These are phyloP conservation scores for Xiphophorus birchmanni DNA, from an alignment of 2,797 vertebrate genomes.

Conservation along the genomic window DNA sequence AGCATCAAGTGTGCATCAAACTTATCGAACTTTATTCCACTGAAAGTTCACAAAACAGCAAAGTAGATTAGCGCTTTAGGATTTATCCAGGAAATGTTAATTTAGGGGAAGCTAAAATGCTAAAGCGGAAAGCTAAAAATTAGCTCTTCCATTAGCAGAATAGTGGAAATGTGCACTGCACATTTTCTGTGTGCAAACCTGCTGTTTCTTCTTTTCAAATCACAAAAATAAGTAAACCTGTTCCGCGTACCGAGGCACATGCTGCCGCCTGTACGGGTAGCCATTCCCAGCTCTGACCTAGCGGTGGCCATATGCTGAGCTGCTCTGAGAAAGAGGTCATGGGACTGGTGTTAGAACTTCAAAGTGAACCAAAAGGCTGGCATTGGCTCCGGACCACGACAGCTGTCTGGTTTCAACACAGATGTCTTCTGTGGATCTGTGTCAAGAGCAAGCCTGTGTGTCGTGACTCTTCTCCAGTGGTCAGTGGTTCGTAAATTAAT, in stretches of 20 bases:
- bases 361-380: constrained; percentile 74
- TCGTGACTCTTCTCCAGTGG: constrained; percentile 49
- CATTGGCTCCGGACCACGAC: constrained; percentile 72
- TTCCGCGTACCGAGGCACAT: constrained; percentile 12
- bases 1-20: background rate
- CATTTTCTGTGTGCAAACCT: background rate
- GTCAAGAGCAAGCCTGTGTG: constrained; percentile 64
- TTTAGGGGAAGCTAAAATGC: no score
- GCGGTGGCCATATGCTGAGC: constrained; percentile 65
- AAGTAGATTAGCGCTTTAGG: background rate
- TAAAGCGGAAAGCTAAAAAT: no score
- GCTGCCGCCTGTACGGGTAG: constrained; percentile 27
- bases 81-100: background rate
- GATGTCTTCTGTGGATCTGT: constrained; percentile 71
- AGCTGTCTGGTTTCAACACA: constrained; percentile 72
- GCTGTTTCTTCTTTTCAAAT: background rate
- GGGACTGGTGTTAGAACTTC: constrained; percentile 77
- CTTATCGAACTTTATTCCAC: background rate
- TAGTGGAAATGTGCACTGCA: background rate
- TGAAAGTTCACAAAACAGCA: background rate
- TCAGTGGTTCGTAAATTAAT: constrained; percentile 48
- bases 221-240: background rate
- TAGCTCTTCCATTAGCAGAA: no score
- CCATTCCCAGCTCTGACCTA: constrained; percentile 56
- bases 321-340: constrained; percentile 74